phyloP scores from a whole-genome alignment of 2,888 invertebrate genomes.

The Quadriops clusia region DNA sequence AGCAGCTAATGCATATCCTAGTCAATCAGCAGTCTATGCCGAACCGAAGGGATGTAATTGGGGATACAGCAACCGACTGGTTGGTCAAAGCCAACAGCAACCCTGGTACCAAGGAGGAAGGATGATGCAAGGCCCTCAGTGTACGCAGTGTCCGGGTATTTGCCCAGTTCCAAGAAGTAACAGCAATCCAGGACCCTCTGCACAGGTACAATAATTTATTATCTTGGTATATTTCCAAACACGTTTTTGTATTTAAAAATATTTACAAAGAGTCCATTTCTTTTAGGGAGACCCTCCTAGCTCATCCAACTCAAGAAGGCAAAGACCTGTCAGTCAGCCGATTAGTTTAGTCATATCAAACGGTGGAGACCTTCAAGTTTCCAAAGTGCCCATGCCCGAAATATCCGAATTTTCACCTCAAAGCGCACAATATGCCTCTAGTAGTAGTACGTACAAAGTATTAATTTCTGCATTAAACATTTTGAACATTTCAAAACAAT shows the following conservation, averaged over 20 bases:
- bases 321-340: constrained; percentile 37
- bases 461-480: constrained; percentile 8
- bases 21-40: constrained; percentile 40
- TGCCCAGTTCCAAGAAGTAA: constrained; percentile 36
- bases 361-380: constrained; percentile 27
- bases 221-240: neutral
- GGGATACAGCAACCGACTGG: constrained; percentile 38
- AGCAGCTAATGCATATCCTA: constrained; percentile 21
- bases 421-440: constrained; percentile 49
- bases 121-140: constrained; percentile 30
- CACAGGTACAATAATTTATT: constrained; percentile 17
- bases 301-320: constrained; percentile 29
- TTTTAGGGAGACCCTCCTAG: too few relatives aligned
- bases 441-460: constrained; percentile 44
- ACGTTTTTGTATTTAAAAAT: neutral
- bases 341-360: constrained; percentile 27
- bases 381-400: constrained; percentile 36
- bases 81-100: constrained; percentile 29
- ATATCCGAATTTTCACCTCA: constrained; percentile 42
- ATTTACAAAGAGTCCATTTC: too few relatives aligned
- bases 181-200: constrained; percentile 31
- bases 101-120: constrained; percentile 31
- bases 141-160: constrained; percentile 35
- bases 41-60: constrained; percentile 38
- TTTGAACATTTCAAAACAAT: constrained; percentile 1